These are phyloP conservation scores for Sinocyclocheilus anophthalmus DNA, from an alignment of 2,113 vertebrate species.

Conservation along the genomic window DNA sequence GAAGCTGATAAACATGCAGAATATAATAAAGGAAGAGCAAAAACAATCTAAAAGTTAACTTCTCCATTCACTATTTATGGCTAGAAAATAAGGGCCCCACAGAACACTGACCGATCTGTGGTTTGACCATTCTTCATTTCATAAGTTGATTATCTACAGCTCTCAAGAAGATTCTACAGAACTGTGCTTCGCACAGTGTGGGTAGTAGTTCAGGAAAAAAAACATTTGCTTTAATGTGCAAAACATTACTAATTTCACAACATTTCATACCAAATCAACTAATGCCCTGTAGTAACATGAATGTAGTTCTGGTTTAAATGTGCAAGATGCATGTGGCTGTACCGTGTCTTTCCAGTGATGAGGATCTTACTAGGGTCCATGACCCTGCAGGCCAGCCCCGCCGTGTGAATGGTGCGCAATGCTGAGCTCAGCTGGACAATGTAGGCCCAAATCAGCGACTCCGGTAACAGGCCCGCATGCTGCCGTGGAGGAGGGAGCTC, in stretches of 20 bases:
- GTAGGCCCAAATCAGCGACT: slow-evolving; percentile 98
- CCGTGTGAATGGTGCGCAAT: slow-evolving; percentile 93
- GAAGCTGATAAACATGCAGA: not conserved
- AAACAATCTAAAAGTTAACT: slow-evolving; percentile 33
- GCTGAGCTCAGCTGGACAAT: slow-evolving; percentile 98
- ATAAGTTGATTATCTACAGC: not conserved
- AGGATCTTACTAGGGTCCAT: slow-evolving; percentile 99
- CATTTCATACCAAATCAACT: not conserved
- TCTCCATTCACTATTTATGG: slow-evolving; percentile 35
- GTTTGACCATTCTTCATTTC: not conserved
- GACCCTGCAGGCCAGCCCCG: slow-evolving; percentile 93
- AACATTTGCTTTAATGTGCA: not conserved
- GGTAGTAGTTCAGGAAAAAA: not conserved
- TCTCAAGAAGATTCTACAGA: not conserved
- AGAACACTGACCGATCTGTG: not conserved
- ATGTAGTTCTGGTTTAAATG: not conserved
- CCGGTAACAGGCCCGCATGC: slow-evolving; percentile 93
- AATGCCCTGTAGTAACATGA: not conserved
- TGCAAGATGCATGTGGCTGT: slow-evolving; percentile 32
- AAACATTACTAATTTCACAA: not conserved
- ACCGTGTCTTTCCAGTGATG: slow-evolving; percentile 98
- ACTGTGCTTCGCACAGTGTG: not conserved
- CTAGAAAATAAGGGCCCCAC: not conserved
- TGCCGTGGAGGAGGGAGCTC: slow-evolving; percentile 95
- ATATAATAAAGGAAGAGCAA: slow-evolving; percentile 47